These are phyloP conservation scores for Hycleus phaleratus DNA, from an alignment of 1,140 invertebrate species.

Conservation along the genomic window DNA sequence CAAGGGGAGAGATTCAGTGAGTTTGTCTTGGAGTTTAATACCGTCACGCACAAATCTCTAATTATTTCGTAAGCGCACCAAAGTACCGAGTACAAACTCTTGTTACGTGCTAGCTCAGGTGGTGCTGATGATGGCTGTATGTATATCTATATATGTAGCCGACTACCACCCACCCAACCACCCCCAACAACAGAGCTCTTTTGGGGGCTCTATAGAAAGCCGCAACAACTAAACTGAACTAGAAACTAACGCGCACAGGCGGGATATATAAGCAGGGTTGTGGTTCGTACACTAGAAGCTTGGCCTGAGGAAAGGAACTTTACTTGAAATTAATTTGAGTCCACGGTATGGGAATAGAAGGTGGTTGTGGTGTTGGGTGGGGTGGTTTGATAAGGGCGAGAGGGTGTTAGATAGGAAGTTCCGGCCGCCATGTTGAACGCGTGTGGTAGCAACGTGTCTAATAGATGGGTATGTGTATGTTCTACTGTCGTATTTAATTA, in stretches of 20 bases:
- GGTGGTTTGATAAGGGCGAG: constrained; percentile 4
- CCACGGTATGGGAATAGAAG: constrained; percentile 13
- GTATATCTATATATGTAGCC: no score
- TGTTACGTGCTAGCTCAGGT: constrained; percentile 1
- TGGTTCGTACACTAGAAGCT: constrained; percentile 13
- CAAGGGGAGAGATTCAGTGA: no score
- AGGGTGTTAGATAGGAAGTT: constrained; percentile 7
- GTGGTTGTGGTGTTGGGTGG: background rate
- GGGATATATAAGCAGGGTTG: constrained; percentile 12
- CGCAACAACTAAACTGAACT: constrained; percentile 25
- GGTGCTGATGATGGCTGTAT: no score
- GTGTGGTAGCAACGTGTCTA: constrained; percentile 32
- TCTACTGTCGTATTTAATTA: constrained; percentile 37
- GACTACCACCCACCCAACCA: no score
- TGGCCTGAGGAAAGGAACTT: constrained; percentile 29
- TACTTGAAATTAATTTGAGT: constrained; percentile 38
- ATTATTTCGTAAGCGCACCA: constrained; percentile 3
- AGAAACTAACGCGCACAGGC: constrained; percentile 8
- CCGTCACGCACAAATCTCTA: constrained; percentile 10
- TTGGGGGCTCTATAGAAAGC: background rate
- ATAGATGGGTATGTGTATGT: no score
- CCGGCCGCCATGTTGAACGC: constrained; percentile 34
- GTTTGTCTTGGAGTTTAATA: background rate
- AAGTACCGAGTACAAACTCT: background rate
- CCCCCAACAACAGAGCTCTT: no score